phyloP scores from a whole-genome alignment of 1,140 invertebrate species.

The Halotydeus destructor region DNA sequence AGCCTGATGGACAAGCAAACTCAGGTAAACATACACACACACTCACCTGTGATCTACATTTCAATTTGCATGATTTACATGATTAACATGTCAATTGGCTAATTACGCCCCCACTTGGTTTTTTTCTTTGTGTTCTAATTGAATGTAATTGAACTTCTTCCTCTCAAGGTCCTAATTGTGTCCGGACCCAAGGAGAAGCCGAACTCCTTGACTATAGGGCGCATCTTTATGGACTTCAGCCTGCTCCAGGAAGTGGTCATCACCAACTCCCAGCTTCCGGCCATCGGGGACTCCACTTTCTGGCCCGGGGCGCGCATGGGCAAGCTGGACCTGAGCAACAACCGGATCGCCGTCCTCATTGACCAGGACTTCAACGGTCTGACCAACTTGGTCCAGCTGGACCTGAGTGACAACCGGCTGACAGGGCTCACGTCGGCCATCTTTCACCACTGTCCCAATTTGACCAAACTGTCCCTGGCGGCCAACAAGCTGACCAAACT shows the following conservation, averaged over 20 bases:
- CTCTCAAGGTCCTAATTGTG: slow-evolving; percentile 43
- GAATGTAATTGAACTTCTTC: no score
- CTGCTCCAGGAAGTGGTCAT: slow-evolving; percentile 50
- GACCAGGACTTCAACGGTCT: slow-evolving; percentile 27
- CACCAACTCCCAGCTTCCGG: slow-evolving; percentile 46
- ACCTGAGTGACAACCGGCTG: slow-evolving; percentile 28
- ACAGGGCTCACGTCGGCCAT: slow-evolving; percentile 37
- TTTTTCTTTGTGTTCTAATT: not conserved
- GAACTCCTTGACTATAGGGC: slow-evolving; percentile 47
- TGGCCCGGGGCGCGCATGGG: slow-evolving; percentile 44
- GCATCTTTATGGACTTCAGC: slow-evolving; percentile 42
- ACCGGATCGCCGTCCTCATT: slow-evolving; percentile 44
- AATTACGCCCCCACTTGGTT: not conserved
- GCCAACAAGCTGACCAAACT: slow-evolving; percentile 44
- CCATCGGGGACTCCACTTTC: slow-evolving; percentile 52
- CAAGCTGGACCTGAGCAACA: slow-evolving; percentile 45
- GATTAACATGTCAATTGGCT: not conserved
- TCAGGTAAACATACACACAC: slow-evolving; percentile 2
- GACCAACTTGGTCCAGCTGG: slow-evolving; percentile 25
- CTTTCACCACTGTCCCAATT: slow-evolving; percentile 39
- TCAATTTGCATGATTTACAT: not conserved
- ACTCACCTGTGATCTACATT: not conserved
- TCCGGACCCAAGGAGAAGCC: slow-evolving; percentile 37
- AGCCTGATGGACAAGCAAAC: slow-evolving; percentile 7
- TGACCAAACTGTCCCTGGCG: slow-evolving; percentile 42